Conservation (phyloP, 2,888 invertebrate species). For the Hemaris fuciformis region DNA sequence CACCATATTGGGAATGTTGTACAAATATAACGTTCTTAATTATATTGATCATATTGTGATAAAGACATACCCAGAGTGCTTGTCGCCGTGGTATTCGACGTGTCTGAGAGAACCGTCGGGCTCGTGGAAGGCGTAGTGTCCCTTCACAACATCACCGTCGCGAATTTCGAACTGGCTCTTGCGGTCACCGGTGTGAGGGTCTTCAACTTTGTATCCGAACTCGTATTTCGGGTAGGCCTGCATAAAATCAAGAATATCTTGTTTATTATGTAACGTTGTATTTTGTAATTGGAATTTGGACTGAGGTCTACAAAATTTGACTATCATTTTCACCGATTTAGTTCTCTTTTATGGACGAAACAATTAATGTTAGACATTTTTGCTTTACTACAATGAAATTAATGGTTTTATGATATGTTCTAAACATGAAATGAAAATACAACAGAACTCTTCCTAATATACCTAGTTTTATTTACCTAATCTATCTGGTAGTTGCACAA, state of each 20-base stretch:
- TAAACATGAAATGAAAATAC: no score
- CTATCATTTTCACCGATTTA: background rate
- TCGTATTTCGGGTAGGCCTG: conserved; percentile 19
- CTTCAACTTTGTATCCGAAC: conserved; percentile 29
- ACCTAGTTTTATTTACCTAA: no score
- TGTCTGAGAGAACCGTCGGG: conserved; percentile 67
- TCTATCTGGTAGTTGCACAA: no score
- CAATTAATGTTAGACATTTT: no score
- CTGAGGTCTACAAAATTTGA: background rate
- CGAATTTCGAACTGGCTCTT: conserved; percentile 62
- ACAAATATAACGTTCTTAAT: no score
- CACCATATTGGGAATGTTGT: no score
- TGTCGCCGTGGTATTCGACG: conserved; percentile 66
- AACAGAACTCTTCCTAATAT: no score
- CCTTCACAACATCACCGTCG: conserved; percentile 58
- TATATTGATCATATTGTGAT: no score
- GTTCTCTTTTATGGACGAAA: no score
- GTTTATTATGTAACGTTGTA: background rate
- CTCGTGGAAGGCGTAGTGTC: conserved; percentile 46
- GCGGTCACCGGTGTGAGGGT: conserved; percentile 69
- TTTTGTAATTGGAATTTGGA: background rate
- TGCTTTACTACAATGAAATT: no score
- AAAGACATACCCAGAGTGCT: conserved; percentile 58
- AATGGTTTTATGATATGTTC: no score
- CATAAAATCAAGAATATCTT: background rate